Base-by-base conservation (phyloP, 1,140 invertebrate genomes). In the Drosophila pachea region DNA sequence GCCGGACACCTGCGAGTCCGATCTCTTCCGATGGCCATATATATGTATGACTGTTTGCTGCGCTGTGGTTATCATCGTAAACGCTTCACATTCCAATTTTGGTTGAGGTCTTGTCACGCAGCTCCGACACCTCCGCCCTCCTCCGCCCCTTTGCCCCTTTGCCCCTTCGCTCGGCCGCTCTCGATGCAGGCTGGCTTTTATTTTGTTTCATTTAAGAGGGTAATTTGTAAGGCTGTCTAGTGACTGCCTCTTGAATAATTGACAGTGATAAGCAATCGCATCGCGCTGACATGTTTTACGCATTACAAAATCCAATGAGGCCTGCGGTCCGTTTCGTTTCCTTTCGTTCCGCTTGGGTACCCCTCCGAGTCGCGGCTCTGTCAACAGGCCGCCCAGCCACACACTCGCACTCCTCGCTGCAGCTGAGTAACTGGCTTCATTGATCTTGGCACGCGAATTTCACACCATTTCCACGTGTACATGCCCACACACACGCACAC, bases 231-330 rank as follows among this genome's bases (percentile, higher is more conserved):
- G 64, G 42, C 60, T 78, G 76, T 68, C 72, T 60, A 50, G 61
- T 55, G 66, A 43, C 55, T 54, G 42, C 36, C 62, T 63, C 58
- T 81, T 84, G 81, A 84, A 74, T 84, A 84, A 84, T 84, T 86
- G 81, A 81, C 69, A 74, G 76, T 76, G 81, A 84, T 84, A 84
- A 86, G 81, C 76, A 76, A 84, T 86, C 81, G 76, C 81, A 84
- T 84, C 81, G 81, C 73, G 81, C 81, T 84, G 81, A 84, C 81
- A 84, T 84, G 81, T 84, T 86, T 86, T 81, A 67, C 77, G 81
- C 81, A 84, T 84, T 81, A 84, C 81, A 84, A 84, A 76, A 81
- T 54, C 64, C 66, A 63, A 75, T 60, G 59, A 65, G 62, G 36
- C 36, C 35, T 54, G 59, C 66, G 56, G 35, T 59, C 42, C 55